Evolutionary conservation across 1,140 invertebrate species (phyloP).

Genomic region (Zaprionus ornatus): DNA sequence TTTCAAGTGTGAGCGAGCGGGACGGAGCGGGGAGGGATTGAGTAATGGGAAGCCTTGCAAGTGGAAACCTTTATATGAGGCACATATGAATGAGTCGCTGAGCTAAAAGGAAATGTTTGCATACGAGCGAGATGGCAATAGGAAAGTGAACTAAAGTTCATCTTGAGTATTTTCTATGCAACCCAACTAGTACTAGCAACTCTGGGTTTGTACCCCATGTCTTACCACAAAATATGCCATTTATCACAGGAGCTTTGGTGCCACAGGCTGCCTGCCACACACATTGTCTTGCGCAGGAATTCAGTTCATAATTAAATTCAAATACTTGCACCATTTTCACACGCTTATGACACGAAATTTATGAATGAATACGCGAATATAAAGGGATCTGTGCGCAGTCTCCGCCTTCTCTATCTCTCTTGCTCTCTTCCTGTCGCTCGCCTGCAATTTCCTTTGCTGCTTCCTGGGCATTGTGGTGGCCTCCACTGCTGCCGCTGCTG

Average conservation of each 20-base stretch:
- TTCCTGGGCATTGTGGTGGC: background rate
- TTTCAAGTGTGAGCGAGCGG: slow-evolving; percentile 6
- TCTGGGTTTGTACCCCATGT: slow-evolving; percentile 12
- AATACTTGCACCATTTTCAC: slow-evolving; percentile 78
- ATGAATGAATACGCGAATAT: slow-evolving; percentile 67
- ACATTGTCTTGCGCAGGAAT: slow-evolving; percentile 63
- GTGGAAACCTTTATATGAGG: slow-evolving; percentile 62
- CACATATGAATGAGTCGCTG: slow-evolving; percentile 16
- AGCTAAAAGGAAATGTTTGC: background rate
- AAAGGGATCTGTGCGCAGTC: slow-evolving; percentile 39
- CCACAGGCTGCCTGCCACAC: background rate
- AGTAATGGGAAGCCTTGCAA: slow-evolving; percentile 57
- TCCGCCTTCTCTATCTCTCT: background rate
- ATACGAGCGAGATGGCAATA: background rate
- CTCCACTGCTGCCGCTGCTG: background rate
- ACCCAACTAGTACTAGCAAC: slow-evolving; percentile 43
- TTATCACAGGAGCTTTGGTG: slow-evolving; percentile 69
- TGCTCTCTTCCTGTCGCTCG: background rate
- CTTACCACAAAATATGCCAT: slow-evolving; percentile 48
- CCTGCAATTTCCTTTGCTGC: slow-evolving; percentile 1
- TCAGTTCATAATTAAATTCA: slow-evolving; percentile 81
- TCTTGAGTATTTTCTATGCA: slow-evolving; percentile 60
- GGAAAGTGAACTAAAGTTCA: slow-evolving; percentile 52
- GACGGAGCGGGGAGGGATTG: slow-evolving; percentile 3
- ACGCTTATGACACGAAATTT: slow-evolving; percentile 77